Evolutionary conservation across 1,140 invertebrate genomes (phyloP), one percentile per base, ranked within the genome.

Genomic region (Brachionus rubens): DNA sequence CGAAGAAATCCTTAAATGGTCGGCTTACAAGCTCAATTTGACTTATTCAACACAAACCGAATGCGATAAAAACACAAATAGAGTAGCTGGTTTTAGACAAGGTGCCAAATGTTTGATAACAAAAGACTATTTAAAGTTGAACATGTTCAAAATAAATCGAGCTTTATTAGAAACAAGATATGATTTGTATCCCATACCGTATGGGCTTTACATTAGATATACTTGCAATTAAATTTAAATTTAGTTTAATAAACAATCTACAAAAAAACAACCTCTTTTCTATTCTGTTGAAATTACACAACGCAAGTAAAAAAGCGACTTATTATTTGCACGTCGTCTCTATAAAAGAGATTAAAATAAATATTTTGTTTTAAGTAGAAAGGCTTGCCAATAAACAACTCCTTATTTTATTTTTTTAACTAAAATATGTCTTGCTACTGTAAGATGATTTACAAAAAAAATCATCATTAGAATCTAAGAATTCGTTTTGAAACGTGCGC

Each of bases 121-220:
- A 1, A 72, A 72, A 41, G 33, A 54, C 3, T 72, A 36, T 36
- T 36, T 72, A 33, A 54, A 19, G 33, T 9, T 46, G 14, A 72
- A 52, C 46, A 72, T 72, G 68, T 72, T 72, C 68, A 72, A 52
- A 21, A 3, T 54, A 12, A 72, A 72, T n/a, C 46, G 68, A 6
- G 46, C 19, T 54, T 33, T 72, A 36, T 33, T 72, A 30, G 47
- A 72, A 1, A 72, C 43, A 1, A 36, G 68, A 50, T 7, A 7
- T n/a, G 68, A 72, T 21, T 14, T 72, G 2, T 50, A 72, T 72
- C 68, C 68, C 9, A 72, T 72, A 21, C 68, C 68, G 7, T 72
- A 40, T 19, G 30, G 43, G 24, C 50, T 72, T 72, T 48, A 30
- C 30, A 72, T 72, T 36, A 50, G 24, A 50, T 72, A 72, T 28